Evolutionary conservation across 2,113 vertebrate genomes (phyloP).

Genomic region (Microcebus murinus): DNA sequence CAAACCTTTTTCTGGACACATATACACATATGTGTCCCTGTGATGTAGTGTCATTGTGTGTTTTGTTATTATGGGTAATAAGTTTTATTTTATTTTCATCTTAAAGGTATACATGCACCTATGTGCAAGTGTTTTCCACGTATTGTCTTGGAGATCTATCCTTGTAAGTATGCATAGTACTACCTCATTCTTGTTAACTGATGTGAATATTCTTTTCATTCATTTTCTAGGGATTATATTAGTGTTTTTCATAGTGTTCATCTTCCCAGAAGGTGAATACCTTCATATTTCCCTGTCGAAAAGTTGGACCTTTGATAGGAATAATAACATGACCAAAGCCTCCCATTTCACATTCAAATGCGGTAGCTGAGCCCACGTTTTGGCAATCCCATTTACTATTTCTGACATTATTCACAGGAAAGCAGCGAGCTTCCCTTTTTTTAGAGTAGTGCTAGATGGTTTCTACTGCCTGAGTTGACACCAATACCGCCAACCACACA

Average conservation of each 20-base stretch:
- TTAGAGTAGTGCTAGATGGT: background rate
- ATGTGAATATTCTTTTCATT: background rate
- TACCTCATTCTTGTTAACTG: background rate
- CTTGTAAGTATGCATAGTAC: background rate
- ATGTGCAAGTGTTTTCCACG: background rate
- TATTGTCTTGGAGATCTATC: background rate
- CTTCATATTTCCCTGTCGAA: background rate
- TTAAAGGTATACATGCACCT: background rate
- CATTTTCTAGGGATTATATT: background rate
- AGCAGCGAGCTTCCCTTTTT: background rate
- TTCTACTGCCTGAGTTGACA: background rate
- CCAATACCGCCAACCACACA: background rate
- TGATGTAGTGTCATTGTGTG: background rate
- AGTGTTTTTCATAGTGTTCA: background rate
- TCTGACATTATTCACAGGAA: background rate
- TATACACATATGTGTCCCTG: background rate
- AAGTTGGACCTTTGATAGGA: background rate
- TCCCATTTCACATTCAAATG: background rate
- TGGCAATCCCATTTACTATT: slow-evolving; percentile 9
- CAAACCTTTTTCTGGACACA: background rate
- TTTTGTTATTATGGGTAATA: background rate
- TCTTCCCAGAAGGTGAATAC: background rate
- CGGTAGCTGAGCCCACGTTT: background rate
- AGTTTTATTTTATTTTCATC: background rate
- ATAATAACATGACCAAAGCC: background rate